These are phyloP conservation scores for Eueides isabella DNA, from an alignment of 1,140 invertebrate genomes.

Conservation along the genomic window DNA sequence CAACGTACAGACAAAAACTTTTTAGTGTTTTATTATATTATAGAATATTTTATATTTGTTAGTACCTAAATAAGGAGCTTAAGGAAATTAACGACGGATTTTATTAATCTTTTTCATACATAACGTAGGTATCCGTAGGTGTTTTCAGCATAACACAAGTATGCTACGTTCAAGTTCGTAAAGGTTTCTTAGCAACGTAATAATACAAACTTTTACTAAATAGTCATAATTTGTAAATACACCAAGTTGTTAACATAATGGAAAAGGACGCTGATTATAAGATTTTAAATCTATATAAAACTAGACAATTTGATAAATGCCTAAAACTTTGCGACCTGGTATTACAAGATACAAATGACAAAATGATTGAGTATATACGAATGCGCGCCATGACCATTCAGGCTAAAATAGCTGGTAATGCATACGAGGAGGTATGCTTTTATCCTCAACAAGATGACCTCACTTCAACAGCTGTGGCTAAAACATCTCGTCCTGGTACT, in stretches of 20 bases:
- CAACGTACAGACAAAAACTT: too few relatives aligned
- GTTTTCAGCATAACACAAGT: too few relatives aligned
- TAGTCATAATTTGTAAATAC: background rate
- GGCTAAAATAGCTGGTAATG: conserved; percentile 71
- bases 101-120: too few relatives aligned
- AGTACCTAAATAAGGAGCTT: too few relatives aligned
- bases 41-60: too few relatives aligned
- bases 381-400: conserved; percentile 73
- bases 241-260: conserved; percentile 27
- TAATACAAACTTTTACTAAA: conserved; percentile 5
- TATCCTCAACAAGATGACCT: conserved; percentile 62
- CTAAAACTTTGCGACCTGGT: conserved; percentile 58
- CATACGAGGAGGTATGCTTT: conserved; percentile 74
- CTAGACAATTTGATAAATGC: conserved; percentile 69
- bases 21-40: too few relatives aligned
- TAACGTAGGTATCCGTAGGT: too few relatives aligned
- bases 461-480: conserved; percentile 59
- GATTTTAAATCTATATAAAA: conserved; percentile 72
- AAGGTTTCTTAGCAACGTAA: conserved; percentile 47
- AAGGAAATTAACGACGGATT: too few relatives aligned
- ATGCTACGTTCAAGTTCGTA: too few relatives aligned
- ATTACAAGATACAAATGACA: conserved; percentile 51
- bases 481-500: conserved; percentile 71
- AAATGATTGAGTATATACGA: conserved; percentile 68
- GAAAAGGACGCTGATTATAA: conserved; percentile 63